Evolutionary conservation across 2,888 invertebrate species (phyloP), one percentile per base, ranked within the genome.

Genomic region (Empis stercorea): DNA sequence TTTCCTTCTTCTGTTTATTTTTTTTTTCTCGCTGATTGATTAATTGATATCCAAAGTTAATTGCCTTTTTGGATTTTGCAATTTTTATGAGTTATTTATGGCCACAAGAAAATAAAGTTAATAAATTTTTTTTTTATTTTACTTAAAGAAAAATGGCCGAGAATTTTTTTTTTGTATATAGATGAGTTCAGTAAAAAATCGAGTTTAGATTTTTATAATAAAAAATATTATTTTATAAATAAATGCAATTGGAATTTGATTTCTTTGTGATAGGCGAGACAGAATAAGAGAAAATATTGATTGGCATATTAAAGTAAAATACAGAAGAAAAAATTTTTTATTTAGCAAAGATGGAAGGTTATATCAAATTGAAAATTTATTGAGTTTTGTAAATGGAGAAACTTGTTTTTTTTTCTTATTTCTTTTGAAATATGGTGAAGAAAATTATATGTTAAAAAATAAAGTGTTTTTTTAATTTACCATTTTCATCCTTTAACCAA

Each of bases 401-500:
- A 44, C 42, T 37, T 38, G 30, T 43, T 16, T 27, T 27, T 27
- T 4, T 4, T 20, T 20, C 5, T 30, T 45, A 14, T 27, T 16
- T 30, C 27, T 46, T 39, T 14, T n/a, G n/a, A n/a, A 20, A 43
- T 43, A 15, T 43, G 13, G 15, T 6, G n/a, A 17, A 38, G 27
- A 40, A 30, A 13, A 30, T 30, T 27, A 30, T 42, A 11, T 41
- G n/a, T n/a, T n/a, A n/a, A 38, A 5, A 44, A 20, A n/a, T n/a
- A 30, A 36, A 15, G n/a, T 4, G 17, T 46, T 38, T 30, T 44
- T 20, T 40, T 14, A 11, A 64, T 71, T 66, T 38, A 75, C 76
- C 77, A 73, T 77, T 78, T 71, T 78, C 79, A 70, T 76, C 76
- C 62, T 73, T 76, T 57, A 76, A 75, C 79, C 79, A 79, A 68